A percentile compares a stretch with the other conserved stretches of the same genome.
Evolutionary conservation across 2,888 invertebrate species (phyloP).

Genomic region (Apocheima hispidaria): DNA sequence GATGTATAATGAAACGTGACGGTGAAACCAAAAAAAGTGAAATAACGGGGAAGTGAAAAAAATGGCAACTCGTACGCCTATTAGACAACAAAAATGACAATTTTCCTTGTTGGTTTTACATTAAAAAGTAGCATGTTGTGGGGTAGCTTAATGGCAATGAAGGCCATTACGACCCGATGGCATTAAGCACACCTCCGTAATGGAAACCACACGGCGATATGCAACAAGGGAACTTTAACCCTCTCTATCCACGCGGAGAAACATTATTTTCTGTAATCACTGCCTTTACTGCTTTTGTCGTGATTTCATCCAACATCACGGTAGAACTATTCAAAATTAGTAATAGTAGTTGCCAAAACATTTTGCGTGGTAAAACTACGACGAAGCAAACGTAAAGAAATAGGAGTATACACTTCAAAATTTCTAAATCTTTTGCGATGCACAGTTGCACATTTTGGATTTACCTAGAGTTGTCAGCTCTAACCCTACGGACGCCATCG

Average conservation of each 20-base stretch:
- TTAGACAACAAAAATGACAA: slow-evolving; percentile 72
- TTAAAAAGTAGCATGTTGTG: slow-evolving; percentile 72
- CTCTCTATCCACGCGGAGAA: slow-evolving; percentile 51
- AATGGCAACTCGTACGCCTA: slow-evolving; percentile 65
- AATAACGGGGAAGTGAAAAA: slow-evolving; percentile 69
- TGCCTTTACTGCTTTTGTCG: slow-evolving; percentile 18
- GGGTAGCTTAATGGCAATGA: slow-evolving; percentile 75
- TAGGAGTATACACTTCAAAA: too few relatives aligned
- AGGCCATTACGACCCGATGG: slow-evolving; percentile 76
- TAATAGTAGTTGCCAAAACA: background rate
- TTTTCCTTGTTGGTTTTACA: slow-evolving; percentile 75
- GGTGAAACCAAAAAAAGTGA: slow-evolving; percentile 73
- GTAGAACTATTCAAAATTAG: background rate
- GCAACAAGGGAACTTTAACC: slow-evolving; percentile 63
- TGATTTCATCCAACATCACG: slow-evolving; percentile 15
- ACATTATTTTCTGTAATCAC: slow-evolving; percentile 38
- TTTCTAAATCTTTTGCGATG: too few relatives aligned
- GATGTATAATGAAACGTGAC: slow-evolving; percentile 73
- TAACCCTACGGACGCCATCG: too few relatives aligned
- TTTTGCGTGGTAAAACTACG: background rate
- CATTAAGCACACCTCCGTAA: slow-evolving; percentile 75
- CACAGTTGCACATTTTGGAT: too few relatives aligned
- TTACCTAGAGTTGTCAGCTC: too few relatives aligned
- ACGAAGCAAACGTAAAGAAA: background rate
- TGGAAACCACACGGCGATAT: slow-evolving; percentile 74